A percentile compares a stretch with the other conserved stretches of the same genome.
These are phyloP conservation scores for Sigmodon hispidus DNA, from an alignment of 2,113 vertebrate genomes.

Conservation along the genomic window DNA sequence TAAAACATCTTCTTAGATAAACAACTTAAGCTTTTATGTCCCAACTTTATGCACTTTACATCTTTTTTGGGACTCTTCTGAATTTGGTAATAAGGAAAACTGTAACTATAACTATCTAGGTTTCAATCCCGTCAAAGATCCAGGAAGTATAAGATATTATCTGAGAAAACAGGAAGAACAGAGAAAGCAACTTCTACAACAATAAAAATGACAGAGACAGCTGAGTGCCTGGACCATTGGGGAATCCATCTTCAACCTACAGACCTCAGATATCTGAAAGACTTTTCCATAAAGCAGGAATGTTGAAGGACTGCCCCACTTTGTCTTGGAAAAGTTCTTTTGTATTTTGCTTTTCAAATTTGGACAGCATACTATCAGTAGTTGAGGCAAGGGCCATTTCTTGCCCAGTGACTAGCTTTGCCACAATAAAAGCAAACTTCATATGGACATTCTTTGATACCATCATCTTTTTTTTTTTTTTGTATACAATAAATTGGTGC, in stretches of 20 bases:
- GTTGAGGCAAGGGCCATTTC: not conserved
- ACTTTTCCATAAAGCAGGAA: not conserved
- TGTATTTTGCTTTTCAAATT: not conserved
- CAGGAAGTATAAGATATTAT: not conserved
- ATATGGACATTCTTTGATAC: not conserved
- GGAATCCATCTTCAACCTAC: not conserved
- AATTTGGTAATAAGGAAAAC: not conserved
- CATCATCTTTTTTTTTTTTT: not conserved
- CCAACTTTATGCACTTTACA: too few species aligned
- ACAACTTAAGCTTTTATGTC: not conserved
- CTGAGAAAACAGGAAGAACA: not conserved
- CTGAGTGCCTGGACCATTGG: not conserved
- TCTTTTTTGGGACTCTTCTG: not conserved
- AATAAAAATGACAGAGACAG: not conserved
- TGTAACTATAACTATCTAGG: not conserved
- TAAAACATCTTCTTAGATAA: not conserved
- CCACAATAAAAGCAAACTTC: not conserved
- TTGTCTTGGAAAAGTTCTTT: not conserved
- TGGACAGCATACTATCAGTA: not conserved
- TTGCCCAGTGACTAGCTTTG: not conserved
- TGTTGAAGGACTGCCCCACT: not conserved
- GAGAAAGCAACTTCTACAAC: not conserved
- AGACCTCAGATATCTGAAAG: not conserved
- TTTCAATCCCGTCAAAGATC: not conserved
- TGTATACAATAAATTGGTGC: not conserved